Evolutionary conservation across 2,888 invertebrate genomes (phyloP).

Genomic region (Corbicula japonica): DNA sequence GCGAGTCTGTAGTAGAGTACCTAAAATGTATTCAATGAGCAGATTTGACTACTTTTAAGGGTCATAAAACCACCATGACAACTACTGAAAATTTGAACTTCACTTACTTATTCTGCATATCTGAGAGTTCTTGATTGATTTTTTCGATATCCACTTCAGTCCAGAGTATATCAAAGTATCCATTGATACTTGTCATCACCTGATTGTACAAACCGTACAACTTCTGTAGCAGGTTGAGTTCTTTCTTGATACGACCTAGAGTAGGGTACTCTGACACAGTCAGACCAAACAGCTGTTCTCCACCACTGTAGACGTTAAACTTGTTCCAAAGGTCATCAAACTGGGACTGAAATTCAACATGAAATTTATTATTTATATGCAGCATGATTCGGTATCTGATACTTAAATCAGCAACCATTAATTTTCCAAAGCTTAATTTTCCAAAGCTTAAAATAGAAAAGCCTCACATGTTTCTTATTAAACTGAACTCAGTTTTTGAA

Average conservation of each 20-base stretch:
- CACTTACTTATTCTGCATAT: constrained; percentile 84
- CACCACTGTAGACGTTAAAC: constrained; percentile 84
- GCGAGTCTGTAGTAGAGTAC: too few species aligned
- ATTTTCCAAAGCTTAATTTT: too few species aligned
- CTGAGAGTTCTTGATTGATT: constrained; percentile 83
- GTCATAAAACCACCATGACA: too few species aligned
- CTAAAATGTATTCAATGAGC: too few species aligned
- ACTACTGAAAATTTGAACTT: neutral
- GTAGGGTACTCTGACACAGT: constrained; percentile 83
- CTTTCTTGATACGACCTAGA: constrained; percentile 82
- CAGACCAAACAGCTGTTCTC: constrained; percentile 86
- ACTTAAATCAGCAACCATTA: too few species aligned
- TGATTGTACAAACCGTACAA: constrained; percentile 85
- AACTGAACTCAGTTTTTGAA: too few species aligned
- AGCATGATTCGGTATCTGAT: too few species aligned
- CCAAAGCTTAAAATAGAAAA: too few species aligned
- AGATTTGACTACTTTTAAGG: too few species aligned
- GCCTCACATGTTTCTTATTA: too few species aligned
- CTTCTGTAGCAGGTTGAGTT: constrained; percentile 85
- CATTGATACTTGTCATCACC: constrained; percentile 84
- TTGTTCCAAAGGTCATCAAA: constrained; percentile 85
- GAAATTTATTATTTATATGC: too few species aligned
- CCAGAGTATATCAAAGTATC: constrained; percentile 86
- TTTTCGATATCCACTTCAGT: constrained; percentile 85
- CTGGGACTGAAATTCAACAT: too few species aligned